Evolutionary conservation across 2,888 invertebrate species (phyloP), one percentile per base, ranked within the genome.

Genomic region (Stenodema calcarata): DNA sequence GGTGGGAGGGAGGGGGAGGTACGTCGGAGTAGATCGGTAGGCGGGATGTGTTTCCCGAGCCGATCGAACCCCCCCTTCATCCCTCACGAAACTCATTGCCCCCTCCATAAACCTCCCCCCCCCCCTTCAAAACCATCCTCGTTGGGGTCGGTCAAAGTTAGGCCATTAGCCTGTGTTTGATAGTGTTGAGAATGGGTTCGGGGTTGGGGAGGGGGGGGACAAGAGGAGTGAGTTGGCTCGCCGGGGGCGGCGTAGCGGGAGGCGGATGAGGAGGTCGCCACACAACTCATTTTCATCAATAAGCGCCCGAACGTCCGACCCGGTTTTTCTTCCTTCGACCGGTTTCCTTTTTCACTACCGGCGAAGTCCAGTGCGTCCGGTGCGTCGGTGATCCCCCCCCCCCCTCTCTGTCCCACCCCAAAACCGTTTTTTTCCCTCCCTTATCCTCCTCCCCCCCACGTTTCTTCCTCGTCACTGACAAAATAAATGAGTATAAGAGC

Each of bases 401-500:
- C 18, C 54, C 18, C n/a, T n/a, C n/a, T n/a, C n/a, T n/a, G n/a
- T n/a, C n/a, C n/a, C n/a, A n/a, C n/a, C n/a, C n/a, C n/a, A n/a
- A n/a, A n/a, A n/a, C n/a, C n/a, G n/a, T n/a, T n/a, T n/a, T 47
- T 47, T 14, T 12, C 47, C 47, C 47, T n/a, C n/a, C n/a, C n/a
- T n/a, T n/a, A n/a, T n/a, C n/a, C n/a, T n/a, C n/a, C n/a, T n/a
- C n/a, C 23, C 23, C 23, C 18, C 4, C 70, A 23, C 28, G 70
- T 12, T 23, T 70, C 27, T 70, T 62, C 23, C 23, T 62, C 35
- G 42, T 18, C 82, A 30, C 54, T 27, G 82, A 41, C 54, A 69
- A 82, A 69, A 82, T 82, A 82, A 82, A 82, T 82, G 82, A 82
- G 82, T 69, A 62, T 30, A 82, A 82, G 18, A 69, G 69, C 82